Percentiles rank a stretch among this genome's conserved stretches.
These are phyloP conservation scores for Silvanus unidentatus DNA, from an alignment of 2,888 invertebrate species.

Conservation along the genomic window DNA sequence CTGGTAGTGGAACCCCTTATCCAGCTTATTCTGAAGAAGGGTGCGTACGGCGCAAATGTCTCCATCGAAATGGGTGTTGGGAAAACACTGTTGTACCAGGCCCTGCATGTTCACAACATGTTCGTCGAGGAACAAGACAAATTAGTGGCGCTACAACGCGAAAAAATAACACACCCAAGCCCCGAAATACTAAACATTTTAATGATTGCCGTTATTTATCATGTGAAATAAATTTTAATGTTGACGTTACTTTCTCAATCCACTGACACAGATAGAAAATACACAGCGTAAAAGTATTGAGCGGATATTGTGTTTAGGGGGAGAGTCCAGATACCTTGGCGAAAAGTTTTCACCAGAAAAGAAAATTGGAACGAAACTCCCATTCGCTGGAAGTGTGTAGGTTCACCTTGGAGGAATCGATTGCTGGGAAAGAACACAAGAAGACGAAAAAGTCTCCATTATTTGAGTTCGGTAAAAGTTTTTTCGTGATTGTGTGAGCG, in stretches of 20 bases:
- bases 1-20: slow-evolving; percentile 36
- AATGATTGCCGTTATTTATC: background rate
- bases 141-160: slow-evolving; percentile 27
- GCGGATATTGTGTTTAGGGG: background rate
- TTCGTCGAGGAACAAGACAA: slow-evolving; percentile 39
- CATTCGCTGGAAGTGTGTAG: slow-evolving; percentile 10
- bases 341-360: slow-evolving; percentile 1
- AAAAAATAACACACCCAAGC: background rate
- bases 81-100: slow-evolving; percentile 6
- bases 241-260: too few relatives aligned
- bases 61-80: slow-evolving; percentile 29
- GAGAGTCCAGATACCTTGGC: too few relatives aligned
- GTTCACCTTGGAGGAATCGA: slow-evolving; percentile 27
- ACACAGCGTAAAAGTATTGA: background rate
- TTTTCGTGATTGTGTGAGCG: slow-evolving; percentile 39
- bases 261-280: too few relatives aligned
- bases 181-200: background rate
- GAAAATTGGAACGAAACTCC: slow-evolving; percentile 14
- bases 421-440: slow-evolving; percentile 9
- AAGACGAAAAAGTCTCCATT: slow-evolving; percentile 29
- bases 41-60: slow-evolving; percentile 35
- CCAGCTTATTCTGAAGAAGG: background rate
- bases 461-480: slow-evolving; percentile 34
- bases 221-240: too few relatives aligned
- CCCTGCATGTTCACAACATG: slow-evolving; percentile 36